Evolutionary conservation across 2,888 invertebrate species (phyloP).

Genomic region (Drosophila limbata): DNA sequence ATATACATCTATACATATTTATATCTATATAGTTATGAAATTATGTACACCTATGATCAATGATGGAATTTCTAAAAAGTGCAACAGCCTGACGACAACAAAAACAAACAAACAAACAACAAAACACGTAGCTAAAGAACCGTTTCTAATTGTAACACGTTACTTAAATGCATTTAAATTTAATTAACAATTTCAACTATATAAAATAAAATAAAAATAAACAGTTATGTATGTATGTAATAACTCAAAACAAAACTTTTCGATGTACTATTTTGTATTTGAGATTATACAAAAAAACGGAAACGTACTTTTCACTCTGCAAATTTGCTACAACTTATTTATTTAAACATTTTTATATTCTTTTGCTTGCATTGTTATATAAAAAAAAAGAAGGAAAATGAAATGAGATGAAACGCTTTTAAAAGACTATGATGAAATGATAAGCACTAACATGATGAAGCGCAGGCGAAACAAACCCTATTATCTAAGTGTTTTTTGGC

Average conservation of each 20-base stretch:
- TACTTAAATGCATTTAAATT: constrained; percentile 80
- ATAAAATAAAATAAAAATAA: constrained; percentile 47
- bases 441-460: constrained; percentile 36
- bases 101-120: constrained; percentile 15
- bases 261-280: constrained; percentile 74
- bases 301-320: constrained; percentile 40
- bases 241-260: constrained; percentile 53
- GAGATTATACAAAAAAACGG: constrained; percentile 66
- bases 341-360: constrained; percentile 57
- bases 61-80: constrained; percentile 61
- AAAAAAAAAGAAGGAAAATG: constrained; percentile 2
- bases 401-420: constrained; percentile 52
- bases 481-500: constrained; percentile 50
- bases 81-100: constrained; percentile 51
- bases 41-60: constrained; percentile 52
- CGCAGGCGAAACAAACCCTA: constrained; percentile 17
- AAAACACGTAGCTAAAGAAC: constrained; percentile 49
- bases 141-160: constrained; percentile 72
- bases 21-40: constrained; percentile 64
- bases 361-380: constrained; percentile 62
- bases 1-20: constrained; percentile 48
- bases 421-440: constrained; percentile 58
- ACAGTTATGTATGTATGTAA: constrained; percentile 42
- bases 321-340: constrained; percentile 64
- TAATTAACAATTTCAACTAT: constrained; percentile 62